phyloP scores from a whole-genome alignment of 2,888 invertebrate species.

The Stegana nigrithorax region DNA sequence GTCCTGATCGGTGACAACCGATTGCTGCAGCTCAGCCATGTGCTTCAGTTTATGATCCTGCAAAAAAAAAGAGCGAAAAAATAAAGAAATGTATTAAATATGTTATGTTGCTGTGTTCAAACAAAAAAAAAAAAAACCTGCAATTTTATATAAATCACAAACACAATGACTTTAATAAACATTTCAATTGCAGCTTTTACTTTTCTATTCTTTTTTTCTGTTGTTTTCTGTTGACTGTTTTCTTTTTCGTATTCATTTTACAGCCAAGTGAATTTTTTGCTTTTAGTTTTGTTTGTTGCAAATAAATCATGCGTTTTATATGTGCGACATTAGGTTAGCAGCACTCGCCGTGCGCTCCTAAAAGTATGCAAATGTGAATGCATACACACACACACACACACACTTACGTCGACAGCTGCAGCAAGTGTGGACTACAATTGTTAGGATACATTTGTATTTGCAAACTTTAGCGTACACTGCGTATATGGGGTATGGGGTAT shows the following conservation, averaged over 20 bases:
- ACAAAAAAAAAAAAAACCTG: not conserved
- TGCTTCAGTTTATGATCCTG: constrained; percentile 97
- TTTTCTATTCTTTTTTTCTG: not conserved
- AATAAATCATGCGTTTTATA: constrained; percentile 6
- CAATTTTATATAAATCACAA: not conserved
- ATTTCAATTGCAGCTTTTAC: not conserved
- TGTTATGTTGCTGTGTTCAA: not conserved
- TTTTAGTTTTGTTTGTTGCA: not conserved
- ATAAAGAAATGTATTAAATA: constrained; percentile 27
- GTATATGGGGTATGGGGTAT: not conserved
- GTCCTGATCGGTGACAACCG: constrained; percentile 93
- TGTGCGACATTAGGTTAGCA: constrained; percentile 23
- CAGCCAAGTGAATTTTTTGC: not conserved
- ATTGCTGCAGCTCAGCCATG: constrained; percentile 98
- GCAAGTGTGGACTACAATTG: constrained; percentile 30
- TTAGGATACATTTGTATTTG: constrained; percentile 34
- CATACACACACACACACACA: constrained; percentile 29
- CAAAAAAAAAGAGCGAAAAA: constrained; percentile 40
- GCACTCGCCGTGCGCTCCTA: constrained; percentile 59
- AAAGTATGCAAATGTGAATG: too few species aligned
- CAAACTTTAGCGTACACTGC: constrained; percentile 15
- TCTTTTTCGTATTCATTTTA: too few species aligned
- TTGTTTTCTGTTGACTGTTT: not conserved
- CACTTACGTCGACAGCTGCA: constrained; percentile 14
- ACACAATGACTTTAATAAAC: not conserved